Conservation (phyloP, 2,888 invertebrate species). For the Pemphredon lugubris region DNA sequence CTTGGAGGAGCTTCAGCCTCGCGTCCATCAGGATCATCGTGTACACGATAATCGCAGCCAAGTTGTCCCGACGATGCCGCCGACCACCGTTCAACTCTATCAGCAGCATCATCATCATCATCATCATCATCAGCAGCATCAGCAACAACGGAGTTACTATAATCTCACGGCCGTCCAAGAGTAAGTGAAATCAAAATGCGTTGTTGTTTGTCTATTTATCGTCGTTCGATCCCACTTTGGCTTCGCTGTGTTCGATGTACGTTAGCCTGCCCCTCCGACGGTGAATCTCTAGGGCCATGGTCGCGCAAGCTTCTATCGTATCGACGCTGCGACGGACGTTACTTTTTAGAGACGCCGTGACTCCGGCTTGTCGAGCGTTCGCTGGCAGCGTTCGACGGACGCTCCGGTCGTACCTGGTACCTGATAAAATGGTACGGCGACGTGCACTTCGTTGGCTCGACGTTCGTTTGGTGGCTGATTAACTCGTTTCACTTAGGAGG, state of each 20-base stretch:
- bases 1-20: slow-evolving; percentile 73
- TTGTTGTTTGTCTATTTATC: slow-evolving; percentile 24
- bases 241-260: not conserved
- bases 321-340: too few species aligned
- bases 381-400: too few species aligned
- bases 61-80: slow-evolving; percentile 48
- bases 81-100: slow-evolving; percentile 51
- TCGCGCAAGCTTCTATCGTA: too few species aligned
- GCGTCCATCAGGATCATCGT: slow-evolving; percentile 61
- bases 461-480: too few species aligned
- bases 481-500: too few species aligned
- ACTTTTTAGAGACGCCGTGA: too few species aligned
- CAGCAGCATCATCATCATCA: slow-evolving; percentile 64
- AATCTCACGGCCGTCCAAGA: slow-evolving; percentile 73
- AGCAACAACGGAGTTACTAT: slow-evolving; percentile 69
- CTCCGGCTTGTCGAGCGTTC: too few species aligned
- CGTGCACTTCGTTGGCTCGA: too few species aligned
- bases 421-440: too few species aligned
- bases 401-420: too few species aligned
- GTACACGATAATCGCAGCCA: slow-evolving; percentile 54
- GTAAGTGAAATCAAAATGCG: slow-evolving; percentile 70
- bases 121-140: slow-evolving; percentile 35
- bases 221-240: not conserved
- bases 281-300: too few species aligned
- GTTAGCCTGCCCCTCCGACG: too few species aligned